A percentile compares a stretch with the other conserved stretches of the same genome.
phyloP scores from a whole-genome alignment of 2,797 vertebrate genomes.

The Loriculus beryllinus region DNA sequence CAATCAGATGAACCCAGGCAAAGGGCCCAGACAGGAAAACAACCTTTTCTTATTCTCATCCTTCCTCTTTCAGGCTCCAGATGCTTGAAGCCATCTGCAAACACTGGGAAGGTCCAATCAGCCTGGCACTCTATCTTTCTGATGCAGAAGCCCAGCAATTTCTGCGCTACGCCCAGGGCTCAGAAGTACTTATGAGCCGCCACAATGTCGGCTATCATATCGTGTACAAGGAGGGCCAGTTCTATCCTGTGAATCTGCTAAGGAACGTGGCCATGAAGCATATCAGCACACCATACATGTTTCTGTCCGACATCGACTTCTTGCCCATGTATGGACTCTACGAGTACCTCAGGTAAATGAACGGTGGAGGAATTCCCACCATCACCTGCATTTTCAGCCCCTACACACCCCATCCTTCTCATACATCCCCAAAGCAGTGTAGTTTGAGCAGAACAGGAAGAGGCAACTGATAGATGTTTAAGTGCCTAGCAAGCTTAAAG shows the following conservation, averaged over 20 bases:
- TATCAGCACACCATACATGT: slow-evolving; percentile 96
- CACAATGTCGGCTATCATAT: slow-evolving; percentile 96
- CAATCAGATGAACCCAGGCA: not conserved
- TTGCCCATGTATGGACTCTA: slow-evolving; percentile 99
- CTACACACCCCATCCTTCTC: not conserved
- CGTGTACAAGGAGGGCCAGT: slow-evolving; percentile 98
- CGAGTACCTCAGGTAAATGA: slow-evolving; percentile 92
- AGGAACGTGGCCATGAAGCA: slow-evolving; percentile 96
- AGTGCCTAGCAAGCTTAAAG: not conserved
- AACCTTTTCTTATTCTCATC: not conserved
- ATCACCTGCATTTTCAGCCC: rapidly evolving
- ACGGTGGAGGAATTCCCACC: not conserved
- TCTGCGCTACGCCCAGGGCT: slow-evolving; percentile 95
- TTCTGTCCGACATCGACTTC: slow-evolving; percentile 98
- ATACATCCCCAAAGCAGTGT: not conserved
- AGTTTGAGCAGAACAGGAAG: not conserved
- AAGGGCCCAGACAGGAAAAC: too few species aligned
- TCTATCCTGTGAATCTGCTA: slow-evolving; percentile 97
- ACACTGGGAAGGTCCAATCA: slow-evolving; percentile 98
- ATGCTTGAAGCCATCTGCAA: slow-evolving; percentile 99
- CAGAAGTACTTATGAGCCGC: slow-evolving; percentile 93
- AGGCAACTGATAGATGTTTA: not conserved
- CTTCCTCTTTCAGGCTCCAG: slow-evolving; percentile 85
- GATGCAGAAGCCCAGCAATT: slow-evolving; percentile 98
- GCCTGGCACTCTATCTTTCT: slow-evolving; percentile 94